These are phyloP conservation scores for Ciconia maguari DNA, from an alignment of 2,113 vertebrate genomes.

Conservation along the genomic window DNA sequence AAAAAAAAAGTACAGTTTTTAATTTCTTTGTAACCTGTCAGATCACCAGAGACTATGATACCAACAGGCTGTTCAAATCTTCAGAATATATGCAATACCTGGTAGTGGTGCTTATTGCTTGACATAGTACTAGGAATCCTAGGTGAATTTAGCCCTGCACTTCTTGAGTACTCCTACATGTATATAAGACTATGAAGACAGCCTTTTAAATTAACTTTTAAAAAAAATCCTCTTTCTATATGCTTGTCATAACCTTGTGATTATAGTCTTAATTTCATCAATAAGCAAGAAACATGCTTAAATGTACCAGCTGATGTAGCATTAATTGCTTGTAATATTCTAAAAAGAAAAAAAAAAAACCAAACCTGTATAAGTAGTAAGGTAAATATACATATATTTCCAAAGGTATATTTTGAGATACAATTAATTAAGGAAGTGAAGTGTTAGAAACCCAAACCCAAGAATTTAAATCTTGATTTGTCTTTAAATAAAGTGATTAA, in stretches of 20 bases:
- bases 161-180: neutral
- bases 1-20: neutral
- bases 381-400: neutral
- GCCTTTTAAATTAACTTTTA: neutral
- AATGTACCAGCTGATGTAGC: neutral
- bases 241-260: neutral
- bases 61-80: neutral
- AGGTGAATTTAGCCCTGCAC: neutral
- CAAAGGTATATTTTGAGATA: neutral
- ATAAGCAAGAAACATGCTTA: neutral
- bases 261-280: neutral
- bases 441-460: neutral
- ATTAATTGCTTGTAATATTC: neutral
- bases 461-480: neutral
- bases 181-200: neutral
- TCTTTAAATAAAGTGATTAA: neutral
- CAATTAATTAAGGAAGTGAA: neutral
- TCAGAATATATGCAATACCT: neutral
- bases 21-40: neutral
- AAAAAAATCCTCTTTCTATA: neutral
- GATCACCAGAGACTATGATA: neutral
- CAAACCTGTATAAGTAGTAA: neutral
- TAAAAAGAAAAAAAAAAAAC: neutral
- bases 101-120: neutral
- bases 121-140: neutral